Base-by-base conservation (phyloP, 1,140 invertebrate genomes). In the Aphelenchoides fujianensis region DNA sequence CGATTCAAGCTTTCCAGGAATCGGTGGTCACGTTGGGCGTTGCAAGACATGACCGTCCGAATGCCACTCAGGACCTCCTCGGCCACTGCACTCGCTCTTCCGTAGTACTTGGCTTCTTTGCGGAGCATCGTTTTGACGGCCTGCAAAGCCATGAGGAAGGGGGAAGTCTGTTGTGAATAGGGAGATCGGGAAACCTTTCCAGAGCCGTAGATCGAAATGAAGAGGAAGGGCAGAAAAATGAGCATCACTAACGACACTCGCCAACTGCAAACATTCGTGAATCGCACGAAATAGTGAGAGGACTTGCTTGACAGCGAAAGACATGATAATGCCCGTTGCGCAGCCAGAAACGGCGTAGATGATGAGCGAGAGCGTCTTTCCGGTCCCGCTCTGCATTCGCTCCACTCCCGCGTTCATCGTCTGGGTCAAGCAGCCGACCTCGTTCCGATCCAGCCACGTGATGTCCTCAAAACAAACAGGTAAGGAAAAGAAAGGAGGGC, bases 21-120 rank as follows among this genome's bases (percentile, higher is more conserved):
- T n/a, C n/a, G n/a, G n/a, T n/a, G n/a, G n/a, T n/a, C n/a, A n/a
- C 85, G 71, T 82, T 93, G 90, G 7, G 91, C 92, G 68, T 90
- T 90, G 79, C 93, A 93, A 0, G 92, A 90, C 31, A 90, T 88
- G 0, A 94, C 91, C 0, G 92, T 93, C 30, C 90, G 87, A 5
- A 94, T 88, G 1, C 90, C 87, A 30, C 88, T 88, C 1, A 94
- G 78, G 0, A 90, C 90, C 82, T 94, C 92, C 82, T 92, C 91
- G 0, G 92, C 92, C 31, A 72, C 71, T 19, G 71, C 52, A 0
- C 55, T 63, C 1, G 71, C 71, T 0, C 34, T 28, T 7, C 27
- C 37, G 41, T 72, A 72, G 1, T 54, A 68, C 16, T 70, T 36
- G 23, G 27, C 52, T 53, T 72, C 53, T 27, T 72, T 72, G 7